phyloP scores from a whole-genome alignment of 2,888 invertebrate genomes.

The Eugnorisma glareosa region DNA sequence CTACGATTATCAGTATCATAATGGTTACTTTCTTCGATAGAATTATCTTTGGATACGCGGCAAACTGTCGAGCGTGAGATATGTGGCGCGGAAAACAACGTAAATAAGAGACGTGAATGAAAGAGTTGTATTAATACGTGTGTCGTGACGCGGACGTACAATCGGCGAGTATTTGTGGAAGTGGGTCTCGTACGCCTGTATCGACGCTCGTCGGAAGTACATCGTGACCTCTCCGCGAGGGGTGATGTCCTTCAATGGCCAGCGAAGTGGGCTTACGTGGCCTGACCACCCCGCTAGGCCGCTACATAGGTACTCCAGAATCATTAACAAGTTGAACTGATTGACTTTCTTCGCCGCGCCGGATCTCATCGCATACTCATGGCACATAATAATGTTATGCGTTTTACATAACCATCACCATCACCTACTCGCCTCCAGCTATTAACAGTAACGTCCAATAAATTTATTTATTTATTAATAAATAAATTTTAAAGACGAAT shows the following conservation, averaged over 20 bases:
- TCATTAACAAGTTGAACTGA: slow-evolving; percentile 15
- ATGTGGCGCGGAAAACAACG: slow-evolving; percentile 6
- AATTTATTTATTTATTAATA: too few relatives aligned
- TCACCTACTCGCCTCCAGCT: slow-evolving; percentile 30
- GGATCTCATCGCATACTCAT: not conserved
- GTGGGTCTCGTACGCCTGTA: slow-evolving; percentile 28
- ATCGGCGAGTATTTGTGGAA: slow-evolving; percentile 43
- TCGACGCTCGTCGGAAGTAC: not conserved
- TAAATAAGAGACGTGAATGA: slow-evolving; percentile 11
- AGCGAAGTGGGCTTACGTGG: not conserved
- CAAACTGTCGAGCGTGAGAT: not conserved
- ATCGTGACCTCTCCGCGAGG: not conserved
- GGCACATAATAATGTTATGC: slow-evolving; percentile 18
- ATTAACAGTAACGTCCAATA: slow-evolving; percentile 31
- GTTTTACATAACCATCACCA: slow-evolving; percentile 56
- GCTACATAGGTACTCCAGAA: not conserved
- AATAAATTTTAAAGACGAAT: too few relatives aligned
- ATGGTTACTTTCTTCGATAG: not conserved
- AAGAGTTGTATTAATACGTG: slow-evolving; percentile 35
- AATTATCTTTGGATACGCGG: not conserved
- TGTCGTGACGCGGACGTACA: slow-evolving; percentile 52
- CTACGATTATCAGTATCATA: not conserved
- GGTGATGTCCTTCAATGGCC: not conserved
- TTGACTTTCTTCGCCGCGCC: not conserved
- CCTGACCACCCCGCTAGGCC: not conserved